Conservation (phyloP, 2,797 vertebrate genomes). For the Brachymystax lenok region DNA sequence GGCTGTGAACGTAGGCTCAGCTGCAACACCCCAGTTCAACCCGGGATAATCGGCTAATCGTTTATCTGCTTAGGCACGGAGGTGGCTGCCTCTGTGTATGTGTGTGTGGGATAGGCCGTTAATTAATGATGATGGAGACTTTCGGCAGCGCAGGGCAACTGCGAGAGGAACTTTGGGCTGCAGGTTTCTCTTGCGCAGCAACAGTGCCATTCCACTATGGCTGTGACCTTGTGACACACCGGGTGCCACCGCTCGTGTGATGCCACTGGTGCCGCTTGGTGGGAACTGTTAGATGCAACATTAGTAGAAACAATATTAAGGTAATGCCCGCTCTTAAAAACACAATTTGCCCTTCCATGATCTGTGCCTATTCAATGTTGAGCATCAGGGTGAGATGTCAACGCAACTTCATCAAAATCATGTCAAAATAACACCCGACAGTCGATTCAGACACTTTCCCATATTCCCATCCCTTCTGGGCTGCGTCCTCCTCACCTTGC, state of each 20-base stretch:
- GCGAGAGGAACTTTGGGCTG: neutral
- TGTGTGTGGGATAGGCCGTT: neutral
- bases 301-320: neutral
- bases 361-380: neutral
- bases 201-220: neutral
- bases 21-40: conserved; percentile 1
- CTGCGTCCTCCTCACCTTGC: neutral
- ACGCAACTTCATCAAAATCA: neutral
- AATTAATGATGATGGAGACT: neutral
- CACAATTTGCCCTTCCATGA: neutral
- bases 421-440: neutral
- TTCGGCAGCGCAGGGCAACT: neutral
- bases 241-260: neutral
- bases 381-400: neutral
- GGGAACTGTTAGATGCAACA: neutral
- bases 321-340: neutral
- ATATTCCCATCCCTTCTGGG: neutral
- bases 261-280: neutral
- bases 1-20: conserved; percentile 14
- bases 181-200: neutral
- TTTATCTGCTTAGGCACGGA: conserved; percentile 9
- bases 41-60: conserved; percentile 5
- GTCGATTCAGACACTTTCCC: conserved; percentile 1
- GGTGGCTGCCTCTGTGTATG: neutral
- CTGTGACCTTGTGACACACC: neutral